A percentile compares a stretch with the other conserved stretches of the same genome.
These are phyloP conservation scores for Cyanistes caeruleus DNA, from an alignment of 2,113 vertebrate species.

Conservation along the genomic window DNA sequence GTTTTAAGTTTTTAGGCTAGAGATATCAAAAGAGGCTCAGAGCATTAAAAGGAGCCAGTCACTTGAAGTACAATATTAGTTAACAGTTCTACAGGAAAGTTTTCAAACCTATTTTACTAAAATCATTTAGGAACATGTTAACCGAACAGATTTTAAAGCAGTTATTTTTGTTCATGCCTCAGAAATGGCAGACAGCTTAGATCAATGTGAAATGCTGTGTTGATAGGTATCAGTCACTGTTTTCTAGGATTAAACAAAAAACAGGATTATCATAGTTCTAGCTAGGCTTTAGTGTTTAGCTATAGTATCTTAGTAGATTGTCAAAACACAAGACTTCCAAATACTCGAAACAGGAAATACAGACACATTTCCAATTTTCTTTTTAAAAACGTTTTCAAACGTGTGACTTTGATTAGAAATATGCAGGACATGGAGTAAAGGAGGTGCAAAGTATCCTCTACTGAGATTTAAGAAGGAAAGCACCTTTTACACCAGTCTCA, in stretches of 20 bases:
- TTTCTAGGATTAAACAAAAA: not conserved
- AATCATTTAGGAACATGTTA: not conserved
- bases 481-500: not conserved
- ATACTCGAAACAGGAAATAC: not conserved
- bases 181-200: not conserved
- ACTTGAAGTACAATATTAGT: not conserved
- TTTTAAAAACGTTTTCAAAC: not conserved
- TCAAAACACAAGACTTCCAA: not conserved
- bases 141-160: not conserved
- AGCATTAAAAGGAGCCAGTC: not conserved
- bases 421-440: not conserved
- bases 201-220: not conserved
- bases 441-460: not conserved
- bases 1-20: not conserved
- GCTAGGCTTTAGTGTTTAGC: not conserved
- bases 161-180: not conserved
- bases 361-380: not conserved
- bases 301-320: not conserved
- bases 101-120: not conserved
- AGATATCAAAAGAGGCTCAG: not conserved
- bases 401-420: not conserved
- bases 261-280: not conserved
- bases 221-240: not conserved
- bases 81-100: not conserved
- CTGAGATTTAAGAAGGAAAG: not conserved